Evolutionary conservation across 1,140 invertebrate species (phyloP).

Genomic region (Psilanteris sp.): DNA sequence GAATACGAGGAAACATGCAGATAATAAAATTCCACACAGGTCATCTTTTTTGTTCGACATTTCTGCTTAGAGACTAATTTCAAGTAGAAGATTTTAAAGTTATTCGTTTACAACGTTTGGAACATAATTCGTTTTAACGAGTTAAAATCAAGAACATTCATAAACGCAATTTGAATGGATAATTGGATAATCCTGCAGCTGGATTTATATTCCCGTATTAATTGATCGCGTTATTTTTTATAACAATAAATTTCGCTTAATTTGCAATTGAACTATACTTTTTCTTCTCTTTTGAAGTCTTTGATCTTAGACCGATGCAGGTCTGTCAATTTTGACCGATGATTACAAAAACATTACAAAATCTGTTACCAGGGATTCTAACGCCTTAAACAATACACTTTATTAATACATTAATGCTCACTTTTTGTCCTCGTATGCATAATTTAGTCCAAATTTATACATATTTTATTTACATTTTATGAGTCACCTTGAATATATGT

Average conservation of each 20-base stretch:
- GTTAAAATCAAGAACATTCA: no score
- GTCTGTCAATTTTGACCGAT: background rate
- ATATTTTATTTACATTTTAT: constrained; percentile 8
- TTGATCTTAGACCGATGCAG: no score
- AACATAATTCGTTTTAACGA: no score
- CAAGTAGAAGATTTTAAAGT: background rate
- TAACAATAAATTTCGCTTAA: no score
- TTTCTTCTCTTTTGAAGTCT: no score
- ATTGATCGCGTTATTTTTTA: no score
- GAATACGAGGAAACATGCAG: constrained; percentile 7
- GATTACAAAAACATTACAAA: constrained; percentile 3
- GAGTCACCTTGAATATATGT: constrained; percentile 18
- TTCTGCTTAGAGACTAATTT: constrained; percentile 24
- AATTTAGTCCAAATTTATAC: constrained; percentile 13
- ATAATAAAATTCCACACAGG: constrained; percentile 21
- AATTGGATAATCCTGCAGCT: no score
- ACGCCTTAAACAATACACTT: constrained; percentile 20
- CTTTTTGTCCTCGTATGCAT: constrained; percentile 6
- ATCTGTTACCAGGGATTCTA: background rate
- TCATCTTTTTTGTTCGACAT: constrained; percentile 3
- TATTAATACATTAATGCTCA: constrained; percentile 7
- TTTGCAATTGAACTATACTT: no score
- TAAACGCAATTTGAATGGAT: no score
- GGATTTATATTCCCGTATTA: no score
- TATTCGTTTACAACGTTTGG: constrained; percentile 3